Base-by-base conservation (phyloP, 1,140 invertebrate genomes). In the Drosophila varians region DNA sequence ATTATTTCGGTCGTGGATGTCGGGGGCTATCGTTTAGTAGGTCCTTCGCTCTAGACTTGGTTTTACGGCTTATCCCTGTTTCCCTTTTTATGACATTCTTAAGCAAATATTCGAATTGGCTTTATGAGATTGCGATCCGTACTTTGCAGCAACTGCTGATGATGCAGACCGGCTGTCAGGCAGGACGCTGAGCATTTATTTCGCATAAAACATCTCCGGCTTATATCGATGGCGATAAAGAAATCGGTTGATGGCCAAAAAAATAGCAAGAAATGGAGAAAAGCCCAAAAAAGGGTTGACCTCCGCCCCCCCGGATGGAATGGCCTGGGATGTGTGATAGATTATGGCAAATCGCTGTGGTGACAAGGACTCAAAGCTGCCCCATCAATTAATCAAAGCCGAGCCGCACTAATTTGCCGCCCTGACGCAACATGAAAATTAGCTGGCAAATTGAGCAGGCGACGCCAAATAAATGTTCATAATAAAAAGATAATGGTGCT, bases 401-500 rank as follows among this genome's bases (percentile, higher is more conserved):
- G 47, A 18, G 28, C 51, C 46, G 11, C 38, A 45, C 80, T 84
- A 84, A 84, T 84, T 84, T 64, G 46, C 49, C 34, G 4, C 3
- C 14, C 51, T 52, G 47, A 18, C 38, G 36, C 60, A 75, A 66
- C 71, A 51, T 47, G 52, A 73, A 72, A 64, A 78, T 58, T 56
- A 72, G 36, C 48, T 38, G 57, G 54, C 40, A 66, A 77, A 66
- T 47, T 52, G 48, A 68, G 53, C 70, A 61, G 42, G n/a, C 38
- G 34, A 55, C 56, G 66, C 52, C 34, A 87, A 87, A 87, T 82
- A 82, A 87, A 87, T 87, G 82, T 54, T 84, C 82, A 87, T 87
- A 87, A 87, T 87, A 87, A 87, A 86, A 87, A 77, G 82, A 87
- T 87, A 87, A 87, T 87, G 65, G 82, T 76, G 74, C 79, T 87